Percentiles rank a stretch among this genome's conserved stretches.
phyloP scores from a whole-genome alignment of 2,888 invertebrate species.

The Xestobium rufovillosum region DNA sequence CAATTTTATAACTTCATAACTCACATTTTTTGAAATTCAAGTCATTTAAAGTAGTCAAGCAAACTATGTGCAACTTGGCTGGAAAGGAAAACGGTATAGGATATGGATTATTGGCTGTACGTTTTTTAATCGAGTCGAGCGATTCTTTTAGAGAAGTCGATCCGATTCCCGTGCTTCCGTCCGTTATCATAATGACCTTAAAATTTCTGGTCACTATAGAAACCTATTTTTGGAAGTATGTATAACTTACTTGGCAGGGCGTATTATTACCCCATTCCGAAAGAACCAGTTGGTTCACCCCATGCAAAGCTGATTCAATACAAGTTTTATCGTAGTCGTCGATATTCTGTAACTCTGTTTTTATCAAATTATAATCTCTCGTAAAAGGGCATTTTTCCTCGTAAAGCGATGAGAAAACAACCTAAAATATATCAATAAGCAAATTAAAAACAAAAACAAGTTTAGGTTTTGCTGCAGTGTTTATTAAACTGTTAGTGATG shows the following conservation, averaged over 20 bases:
- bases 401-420: constrained; percentile 42
- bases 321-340: constrained; percentile 85
- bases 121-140: constrained; percentile 44
- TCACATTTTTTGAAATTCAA: constrained; percentile 44
- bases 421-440: constrained; percentile 30
- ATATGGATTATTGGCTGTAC: constrained; percentile 46
- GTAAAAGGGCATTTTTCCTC: constrained; percentile 77
- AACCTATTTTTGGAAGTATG: constrained; percentile 5
- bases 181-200: constrained; percentile 64
- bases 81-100: constrained; percentile 76
- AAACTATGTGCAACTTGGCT: constrained; percentile 70
- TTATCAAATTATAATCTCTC: constrained; percentile 75
- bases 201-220: constrained; percentile 23
- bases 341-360: constrained; percentile 64
- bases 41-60: constrained; percentile 60
- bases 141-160: constrained; percentile 56
- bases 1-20: no score
- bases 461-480: constrained; percentile 2
- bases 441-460: constrained; percentile 4
- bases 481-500: no score
- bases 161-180: constrained; percentile 65
- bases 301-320: constrained; percentile 70
- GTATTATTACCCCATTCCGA: constrained; percentile 88
- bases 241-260: constrained; percentile 62
- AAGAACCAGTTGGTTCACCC: constrained; percentile 69